phyloP scores from a whole-genome alignment of 2,888 invertebrate genomes.

The Eueremaeus valkanovi region DNA sequence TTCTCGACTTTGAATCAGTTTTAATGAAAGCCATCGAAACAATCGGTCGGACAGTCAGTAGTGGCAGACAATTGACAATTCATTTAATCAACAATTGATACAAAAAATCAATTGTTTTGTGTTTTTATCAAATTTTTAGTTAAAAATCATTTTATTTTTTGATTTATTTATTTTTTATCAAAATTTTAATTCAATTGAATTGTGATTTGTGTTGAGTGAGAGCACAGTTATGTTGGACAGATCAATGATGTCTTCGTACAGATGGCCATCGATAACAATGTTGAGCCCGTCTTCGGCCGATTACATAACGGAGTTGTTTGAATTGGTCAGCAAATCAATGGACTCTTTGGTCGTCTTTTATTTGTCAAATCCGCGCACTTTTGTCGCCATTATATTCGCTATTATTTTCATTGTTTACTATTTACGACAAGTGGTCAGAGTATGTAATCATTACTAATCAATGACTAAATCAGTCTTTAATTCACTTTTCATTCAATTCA shows the following conservation, averaged over 20 bases:
- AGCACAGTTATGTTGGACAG: neutral
- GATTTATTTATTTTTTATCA: neutral
- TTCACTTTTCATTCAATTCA: neutral
- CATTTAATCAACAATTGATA: no score
- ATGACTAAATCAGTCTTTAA: neutral
- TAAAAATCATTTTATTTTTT: neutral
- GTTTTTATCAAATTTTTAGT: no score
- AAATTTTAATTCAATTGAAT: neutral
- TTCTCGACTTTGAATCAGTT: no score
- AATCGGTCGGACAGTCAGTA: no score
- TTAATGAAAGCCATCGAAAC: no score
- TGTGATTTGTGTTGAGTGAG: neutral
- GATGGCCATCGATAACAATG: neutral
- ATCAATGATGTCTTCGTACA: neutral
- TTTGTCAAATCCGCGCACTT: conserved; percentile 42
- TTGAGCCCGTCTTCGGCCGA: conserved; percentile 30
- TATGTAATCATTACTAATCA: neutral
- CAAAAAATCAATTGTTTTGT: no score
- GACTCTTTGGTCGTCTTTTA: conserved; percentile 41
- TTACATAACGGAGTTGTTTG: conserved; percentile 27
- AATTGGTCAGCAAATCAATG: conserved; percentile 31
- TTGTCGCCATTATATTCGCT: conserved; percentile 41
- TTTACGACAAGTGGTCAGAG: conserved; percentile 43
- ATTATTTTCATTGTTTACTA: conserved; percentile 43
- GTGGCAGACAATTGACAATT: no score